phyloP scores from a whole-genome alignment of 2,113 vertebrate species.

The Lycaon pictus region DNA sequence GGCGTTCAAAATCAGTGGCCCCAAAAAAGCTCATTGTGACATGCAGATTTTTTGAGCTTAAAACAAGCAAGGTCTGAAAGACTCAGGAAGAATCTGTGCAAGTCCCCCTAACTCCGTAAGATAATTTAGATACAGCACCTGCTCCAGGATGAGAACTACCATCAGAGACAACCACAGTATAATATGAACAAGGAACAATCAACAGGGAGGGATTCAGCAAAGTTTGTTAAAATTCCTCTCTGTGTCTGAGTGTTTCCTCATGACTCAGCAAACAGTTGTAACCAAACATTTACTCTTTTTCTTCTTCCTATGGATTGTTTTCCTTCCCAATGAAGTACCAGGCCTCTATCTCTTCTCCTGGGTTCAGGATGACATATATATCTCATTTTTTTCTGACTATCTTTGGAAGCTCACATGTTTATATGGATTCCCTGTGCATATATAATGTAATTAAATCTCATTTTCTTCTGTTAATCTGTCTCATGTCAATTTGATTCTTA shows the following conservation, averaged over 20 bases:
- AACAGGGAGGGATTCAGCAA: neutral
- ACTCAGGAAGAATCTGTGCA: neutral
- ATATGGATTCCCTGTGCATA: neutral
- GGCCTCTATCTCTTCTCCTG: neutral
- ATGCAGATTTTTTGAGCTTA: neutral
- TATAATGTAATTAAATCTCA: neutral
- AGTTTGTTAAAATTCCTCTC: neutral
- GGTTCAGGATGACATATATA: neutral
- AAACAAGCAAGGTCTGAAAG: neutral
- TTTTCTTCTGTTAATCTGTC: neutral
- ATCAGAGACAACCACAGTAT: neutral
- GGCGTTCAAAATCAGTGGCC: neutral
- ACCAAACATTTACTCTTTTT: neutral
- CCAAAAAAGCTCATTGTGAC: neutral
- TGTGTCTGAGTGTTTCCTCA: neutral
- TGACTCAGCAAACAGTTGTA: neutral
- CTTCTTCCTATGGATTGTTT: neutral
- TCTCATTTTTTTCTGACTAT: neutral
- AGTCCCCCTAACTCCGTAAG: neutral
- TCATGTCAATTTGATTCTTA: neutral
- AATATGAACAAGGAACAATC: neutral
- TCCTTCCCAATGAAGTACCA: neutral
- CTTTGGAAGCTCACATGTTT: neutral
- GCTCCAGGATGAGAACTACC: neutral
- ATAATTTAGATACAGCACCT: neutral